Evolutionary conservation across 1,140 invertebrate genomes (phyloP).

Genomic region (Brachionus manjavacas): DNA sequence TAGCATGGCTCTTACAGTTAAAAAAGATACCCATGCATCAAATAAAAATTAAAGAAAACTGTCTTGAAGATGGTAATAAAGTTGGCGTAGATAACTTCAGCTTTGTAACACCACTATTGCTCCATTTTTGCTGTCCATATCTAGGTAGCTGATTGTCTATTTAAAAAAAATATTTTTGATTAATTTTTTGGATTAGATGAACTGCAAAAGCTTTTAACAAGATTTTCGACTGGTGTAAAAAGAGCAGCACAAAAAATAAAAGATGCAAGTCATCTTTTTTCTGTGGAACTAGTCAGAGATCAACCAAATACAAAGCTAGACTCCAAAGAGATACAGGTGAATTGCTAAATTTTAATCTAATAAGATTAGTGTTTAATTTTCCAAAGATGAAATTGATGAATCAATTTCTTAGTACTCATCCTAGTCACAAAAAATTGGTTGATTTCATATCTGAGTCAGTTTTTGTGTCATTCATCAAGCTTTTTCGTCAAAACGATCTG

Average conservation of each 20-base stretch:
- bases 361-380: no score
- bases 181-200: not conserved
- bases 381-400: not conserved
- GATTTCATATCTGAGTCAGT: slow-evolving; percentile 25
- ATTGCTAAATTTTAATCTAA: no score
- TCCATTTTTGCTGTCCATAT: slow-evolving; percentile 41
- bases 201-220: slow-evolving; percentile 14
- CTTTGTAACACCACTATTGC: not conserved
- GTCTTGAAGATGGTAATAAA: not conserved
- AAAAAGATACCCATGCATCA: slow-evolving; percentile 24
- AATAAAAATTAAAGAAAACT: slow-evolving; percentile 24
- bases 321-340: not conserved
- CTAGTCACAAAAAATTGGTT: not conserved
- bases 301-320: not conserved
- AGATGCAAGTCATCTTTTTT: slow-evolving; percentile 23
- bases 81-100: slow-evolving; percentile 7
- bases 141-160: not conserved
- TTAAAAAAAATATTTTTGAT: not conserved
- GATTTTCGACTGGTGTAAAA: slow-evolving; percentile 34
- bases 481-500: slow-evolving; percentile 9
- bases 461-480: not conserved
- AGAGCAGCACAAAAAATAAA: slow-evolving; percentile 17
- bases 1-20: slow-evolving; percentile 27
- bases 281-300: not conserved
- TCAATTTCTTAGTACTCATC: slow-evolving; percentile 22